Base-by-base conservation (phyloP, 2,113 vertebrate genomes). In the Fregata magnificens region DNA sequence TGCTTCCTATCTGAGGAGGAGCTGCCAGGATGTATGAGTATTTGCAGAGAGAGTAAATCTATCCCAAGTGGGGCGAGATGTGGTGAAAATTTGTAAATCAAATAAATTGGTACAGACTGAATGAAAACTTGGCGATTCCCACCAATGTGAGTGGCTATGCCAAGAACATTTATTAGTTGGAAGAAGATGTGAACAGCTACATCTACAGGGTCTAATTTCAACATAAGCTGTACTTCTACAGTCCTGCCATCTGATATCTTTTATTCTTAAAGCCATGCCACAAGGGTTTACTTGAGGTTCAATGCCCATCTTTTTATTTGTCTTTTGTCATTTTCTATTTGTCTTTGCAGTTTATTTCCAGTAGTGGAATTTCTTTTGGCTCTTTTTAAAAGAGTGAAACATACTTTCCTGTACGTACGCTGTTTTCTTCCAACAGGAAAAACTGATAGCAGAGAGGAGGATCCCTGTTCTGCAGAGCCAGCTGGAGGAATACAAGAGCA, bases 401-500 rank as follows among this genome's bases (percentile, higher is more conserved):
- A 18, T 81, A 12, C 19, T 44, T 93, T 74, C 44, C 81, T 93
- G 26, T 59, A 76, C 44, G 59, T 38, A 58, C 1, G 2, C 53
- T 96, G 55, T 86, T 97, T 96, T 96, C 50, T 95, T 87, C 58
- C 97, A 90, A 94, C 28, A 99, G 98, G 99, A 99, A 98, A 99
- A 98, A 95, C 93, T 99, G 90, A 86, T 99, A 91, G 98, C 98
- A 0, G 99, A 99, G 95, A 98, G 98, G 92, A 98, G 98, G 88
- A 98, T 99, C 17, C 98, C 99, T 0, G 97, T 93, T 52, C 97
- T 99, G 72, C 98, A 98, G 94, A 98, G 93, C 82, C 99, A 99
- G 95, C 97, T 99, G 96, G 99, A 99, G 78, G 99, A 99, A 85
- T 98, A 98, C 95, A 99, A 98, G 98, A 99, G 98, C 89, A 97